These are phyloP conservation scores for Zapus hudsonius DNA, from an alignment of 2,113 vertebrate species.

Conservation along the genomic window DNA sequence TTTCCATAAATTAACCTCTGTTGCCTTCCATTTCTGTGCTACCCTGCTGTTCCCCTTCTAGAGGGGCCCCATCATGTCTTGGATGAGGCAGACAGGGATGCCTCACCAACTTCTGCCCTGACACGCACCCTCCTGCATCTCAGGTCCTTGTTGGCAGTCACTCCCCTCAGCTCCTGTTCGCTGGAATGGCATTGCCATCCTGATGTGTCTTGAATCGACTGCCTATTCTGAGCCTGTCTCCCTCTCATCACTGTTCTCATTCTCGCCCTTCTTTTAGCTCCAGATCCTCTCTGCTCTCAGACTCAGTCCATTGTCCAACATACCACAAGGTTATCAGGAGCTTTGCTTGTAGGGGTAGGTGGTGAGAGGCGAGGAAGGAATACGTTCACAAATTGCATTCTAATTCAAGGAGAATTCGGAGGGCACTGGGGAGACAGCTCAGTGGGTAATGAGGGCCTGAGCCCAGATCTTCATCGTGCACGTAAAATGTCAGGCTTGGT, in stretches of 20 bases:
- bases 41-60: conserved; percentile 80
- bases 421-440: no score
- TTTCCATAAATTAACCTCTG: conserved; percentile 86
- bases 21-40: conserved; percentile 83
- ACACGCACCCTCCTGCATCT: conserved; percentile 67
- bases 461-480: no score
- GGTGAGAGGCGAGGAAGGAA: neutral
- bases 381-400: neutral
- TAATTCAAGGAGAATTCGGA: neutral
- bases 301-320: neutral
- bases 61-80: conserved; percentile 74
- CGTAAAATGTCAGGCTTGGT: no score
- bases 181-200: conserved; percentile 76
- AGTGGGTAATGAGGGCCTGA: no score
- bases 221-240: conserved; percentile 82
- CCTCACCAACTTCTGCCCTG: conserved; percentile 67
- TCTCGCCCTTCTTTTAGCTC: conserved; percentile 77
- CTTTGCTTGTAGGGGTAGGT: neutral
- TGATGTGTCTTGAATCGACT: conserved; percentile 81
- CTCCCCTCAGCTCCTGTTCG: conserved; percentile 70
- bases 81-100: conserved; percentile 70
- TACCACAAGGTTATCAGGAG: neutral
- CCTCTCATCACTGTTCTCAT: conserved; percentile 10
- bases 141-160: conserved; percentile 66
- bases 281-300: neutral